Percentiles rank a stretch among this genome's conserved stretches.
Evolutionary conservation across 2,888 invertebrate species (phyloP).

Genomic region (Trichopoda pennipes): DNA sequence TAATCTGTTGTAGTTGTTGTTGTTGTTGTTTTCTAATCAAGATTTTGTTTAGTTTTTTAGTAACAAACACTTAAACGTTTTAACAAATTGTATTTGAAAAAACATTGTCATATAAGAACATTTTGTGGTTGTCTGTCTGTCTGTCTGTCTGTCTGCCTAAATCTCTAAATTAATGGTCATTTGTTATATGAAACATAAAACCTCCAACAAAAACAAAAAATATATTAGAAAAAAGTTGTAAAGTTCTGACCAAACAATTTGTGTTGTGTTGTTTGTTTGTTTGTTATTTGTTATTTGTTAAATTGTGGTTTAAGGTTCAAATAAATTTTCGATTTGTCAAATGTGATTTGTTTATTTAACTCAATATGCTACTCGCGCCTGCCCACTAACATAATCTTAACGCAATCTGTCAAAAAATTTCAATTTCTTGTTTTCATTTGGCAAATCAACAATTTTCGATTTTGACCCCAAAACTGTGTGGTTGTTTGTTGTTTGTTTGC

Average conservation of each 20-base stretch:
- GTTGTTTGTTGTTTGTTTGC: background rate
- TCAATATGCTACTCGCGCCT: conserved; percentile 35
- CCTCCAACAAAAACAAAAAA: conserved; percentile 8
- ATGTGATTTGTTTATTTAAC: conserved; percentile 62
- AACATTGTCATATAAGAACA: conserved; percentile 40
- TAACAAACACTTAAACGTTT: conserved; percentile 51
- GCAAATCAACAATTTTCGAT: conserved; percentile 23
- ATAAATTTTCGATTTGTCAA: conserved; percentile 65
- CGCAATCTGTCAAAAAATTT: conserved; percentile 54
- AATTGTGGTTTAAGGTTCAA: conserved; percentile 58
- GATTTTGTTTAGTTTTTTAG: conserved; percentile 35
- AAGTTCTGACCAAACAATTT: conserved; percentile 14
- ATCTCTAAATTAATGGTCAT: conserved; percentile 24
- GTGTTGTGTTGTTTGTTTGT: no score
- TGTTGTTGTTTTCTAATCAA: conserved; percentile 45
- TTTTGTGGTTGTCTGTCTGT: conserved; percentile 14
- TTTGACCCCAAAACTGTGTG: conserved; percentile 44
- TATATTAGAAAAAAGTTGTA: background rate
- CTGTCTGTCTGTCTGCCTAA: conserved; percentile 6
- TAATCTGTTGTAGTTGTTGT: no score
- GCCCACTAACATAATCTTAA: conserved; percentile 49
- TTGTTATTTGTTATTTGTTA: background rate
- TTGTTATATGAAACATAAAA: conserved; percentile 53
- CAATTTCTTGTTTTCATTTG: background rate
- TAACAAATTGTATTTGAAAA: conserved; percentile 48